A percentile compares a stretch with the other conserved stretches of the same genome.
phyloP scores from a whole-genome alignment of 2,888 invertebrate species.

The Acheta domesticus region DNA sequence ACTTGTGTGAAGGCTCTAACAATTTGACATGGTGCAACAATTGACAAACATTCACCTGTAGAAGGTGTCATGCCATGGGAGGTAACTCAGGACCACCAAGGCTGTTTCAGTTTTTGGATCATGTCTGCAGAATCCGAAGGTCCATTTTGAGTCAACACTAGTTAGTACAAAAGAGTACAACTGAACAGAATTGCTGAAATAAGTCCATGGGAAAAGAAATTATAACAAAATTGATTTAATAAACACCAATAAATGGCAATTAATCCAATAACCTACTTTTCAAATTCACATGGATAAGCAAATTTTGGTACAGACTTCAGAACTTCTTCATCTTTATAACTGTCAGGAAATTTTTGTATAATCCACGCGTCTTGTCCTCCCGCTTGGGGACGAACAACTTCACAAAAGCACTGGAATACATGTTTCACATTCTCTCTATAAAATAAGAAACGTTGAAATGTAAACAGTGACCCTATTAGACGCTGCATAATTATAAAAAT shows the following conservation, averaged over 20 bases:
- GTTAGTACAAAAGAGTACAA: conserved; percentile 97
- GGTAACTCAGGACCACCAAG: conserved; percentile 77
- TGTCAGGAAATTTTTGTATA: conserved; percentile 79
- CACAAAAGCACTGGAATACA: conserved; percentile 79
- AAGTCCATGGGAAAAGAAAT: neutral
- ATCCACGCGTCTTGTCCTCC: conserved; percentile 66
- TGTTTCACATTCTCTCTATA: conserved; percentile 74
- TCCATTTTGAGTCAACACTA: conserved; percentile 91
- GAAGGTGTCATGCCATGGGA: conserved; percentile 97
- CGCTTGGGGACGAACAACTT: conserved; percentile 64
- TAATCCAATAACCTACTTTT: conserved; percentile 59
- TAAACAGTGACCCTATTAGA: conserved; percentile 30
- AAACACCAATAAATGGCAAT: no score
- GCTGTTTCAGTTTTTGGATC: conserved; percentile 86
- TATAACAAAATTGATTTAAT: no score
- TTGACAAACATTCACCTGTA: conserved; percentile 60
- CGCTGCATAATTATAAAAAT: neutral
- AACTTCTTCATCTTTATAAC: conserved; percentile 78
- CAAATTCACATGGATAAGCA: conserved; percentile 80
- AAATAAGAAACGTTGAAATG: conserved; percentile 38
- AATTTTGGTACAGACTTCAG: conserved; percentile 85
- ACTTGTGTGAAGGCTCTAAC: no score
- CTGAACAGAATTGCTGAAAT: conserved; percentile 73
- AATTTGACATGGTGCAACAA: no score
- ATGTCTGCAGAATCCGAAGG: conserved; percentile 95